Evolutionary conservation across 2,797 vertebrate genomes (phyloP).

Genomic region (Cyprinella venusta): DNA sequence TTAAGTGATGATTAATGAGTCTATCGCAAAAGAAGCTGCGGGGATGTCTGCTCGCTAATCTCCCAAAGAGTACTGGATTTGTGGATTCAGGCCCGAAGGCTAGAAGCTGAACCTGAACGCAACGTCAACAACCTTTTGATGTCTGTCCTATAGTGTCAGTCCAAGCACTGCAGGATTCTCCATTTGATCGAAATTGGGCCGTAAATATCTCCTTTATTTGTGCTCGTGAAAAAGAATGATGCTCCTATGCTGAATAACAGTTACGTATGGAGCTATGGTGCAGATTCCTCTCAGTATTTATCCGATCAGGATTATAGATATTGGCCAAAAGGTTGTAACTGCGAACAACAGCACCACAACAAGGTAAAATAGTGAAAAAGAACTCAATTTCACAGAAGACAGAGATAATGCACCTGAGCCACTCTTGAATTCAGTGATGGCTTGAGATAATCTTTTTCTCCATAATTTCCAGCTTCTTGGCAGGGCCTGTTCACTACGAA

Average conservation of each 20-base stretch:
- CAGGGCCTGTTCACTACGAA: background rate
- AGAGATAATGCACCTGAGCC: background rate
- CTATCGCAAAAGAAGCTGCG: constrained; percentile 67
- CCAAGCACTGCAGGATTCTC: constrained; percentile 39
- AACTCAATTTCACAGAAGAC: background rate
- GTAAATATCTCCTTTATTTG: constrained; percentile 44
- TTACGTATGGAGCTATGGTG: background rate
- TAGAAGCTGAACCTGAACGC: constrained; percentile 58
- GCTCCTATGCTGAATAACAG: constrained; percentile 13
- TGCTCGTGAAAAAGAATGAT: constrained; percentile 35
- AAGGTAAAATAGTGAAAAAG: background rate
- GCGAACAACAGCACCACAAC: constrained; percentile 9
- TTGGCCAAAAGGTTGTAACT: background rate
- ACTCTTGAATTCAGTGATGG: background rate
- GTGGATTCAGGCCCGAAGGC: constrained; percentile 41
- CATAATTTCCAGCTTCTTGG: background rate
- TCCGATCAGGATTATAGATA: background rate
- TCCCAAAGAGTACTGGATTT: constrained; percentile 31
- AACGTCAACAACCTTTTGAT: constrained; percentile 53
- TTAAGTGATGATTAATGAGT: constrained; percentile 75
- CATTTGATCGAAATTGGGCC: constrained; percentile 34
- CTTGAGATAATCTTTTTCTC: background rate
- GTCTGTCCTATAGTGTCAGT: constrained; percentile 27
- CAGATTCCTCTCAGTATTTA: background rate
- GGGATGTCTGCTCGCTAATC: constrained; percentile 54